A percentile compares a stretch with the other conserved stretches of the same genome.
phyloP scores from a whole-genome alignment of 2,113 vertebrate species.

The Ochotona princeps region DNA sequence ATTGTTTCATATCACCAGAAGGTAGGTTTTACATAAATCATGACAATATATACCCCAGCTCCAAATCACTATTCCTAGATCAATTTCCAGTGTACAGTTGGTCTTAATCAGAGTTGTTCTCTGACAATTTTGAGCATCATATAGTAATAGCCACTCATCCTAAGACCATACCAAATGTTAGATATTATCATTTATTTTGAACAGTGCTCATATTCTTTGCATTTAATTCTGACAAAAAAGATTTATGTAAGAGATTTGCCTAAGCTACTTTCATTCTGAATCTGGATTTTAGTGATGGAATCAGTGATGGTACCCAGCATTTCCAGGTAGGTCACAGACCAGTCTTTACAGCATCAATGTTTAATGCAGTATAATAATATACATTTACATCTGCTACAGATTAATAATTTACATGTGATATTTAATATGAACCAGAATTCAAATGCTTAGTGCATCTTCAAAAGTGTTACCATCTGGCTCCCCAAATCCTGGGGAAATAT shows the following conservation, averaged over 20 bases:
- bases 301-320: not conserved
- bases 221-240: not conserved
- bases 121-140: not conserved
- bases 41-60: not conserved
- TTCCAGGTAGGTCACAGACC: conserved; percentile 3
- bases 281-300: conserved; percentile 1
- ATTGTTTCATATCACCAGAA: not conserved
- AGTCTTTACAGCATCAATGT: conserved; percentile 60
- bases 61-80: not conserved
- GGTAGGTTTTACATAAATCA: conserved; percentile 10
- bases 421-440: conserved; percentile 76
- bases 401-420: conserved; percentile 82
- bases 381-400: conserved; percentile 75
- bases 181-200: conserved; percentile 7
- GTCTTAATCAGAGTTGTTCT: not conserved
- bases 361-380: conserved; percentile 70
- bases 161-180: not conserved
- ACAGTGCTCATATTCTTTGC: not conserved
- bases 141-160: not conserved
- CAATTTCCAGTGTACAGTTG: not conserved
- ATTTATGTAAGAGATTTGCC: not conserved
- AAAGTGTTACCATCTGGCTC: conserved; percentile 74
- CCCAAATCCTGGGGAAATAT: conserved; percentile 29
- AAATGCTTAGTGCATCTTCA: conserved; percentile 71
- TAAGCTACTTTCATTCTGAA: conserved; percentile 38